phyloP scores from a whole-genome alignment of 2,888 invertebrate genomes.

The Amaurobius ferox region DNA sequence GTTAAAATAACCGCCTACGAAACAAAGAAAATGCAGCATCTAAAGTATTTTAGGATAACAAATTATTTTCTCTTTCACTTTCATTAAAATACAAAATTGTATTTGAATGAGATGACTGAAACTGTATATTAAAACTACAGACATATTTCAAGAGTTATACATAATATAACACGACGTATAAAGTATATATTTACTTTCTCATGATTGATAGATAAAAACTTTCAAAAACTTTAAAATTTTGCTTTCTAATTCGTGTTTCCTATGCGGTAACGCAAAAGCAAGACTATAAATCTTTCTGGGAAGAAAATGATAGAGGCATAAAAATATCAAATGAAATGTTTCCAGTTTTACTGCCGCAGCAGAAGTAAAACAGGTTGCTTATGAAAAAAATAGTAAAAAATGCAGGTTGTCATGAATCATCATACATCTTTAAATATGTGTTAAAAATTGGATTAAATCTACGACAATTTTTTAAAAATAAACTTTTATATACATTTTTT shows the following conservation, averaged over 20 bases:
- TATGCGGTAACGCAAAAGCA: background rate
- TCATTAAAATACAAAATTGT: too few species aligned
- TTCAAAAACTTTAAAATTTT: slow-evolving; percentile 38
- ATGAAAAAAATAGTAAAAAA: background rate
- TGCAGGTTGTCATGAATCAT: background rate
- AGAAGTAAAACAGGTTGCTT: background rate
- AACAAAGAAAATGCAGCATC: too few species aligned
- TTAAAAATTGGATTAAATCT: background rate
- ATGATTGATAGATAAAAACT: slow-evolving; percentile 61
- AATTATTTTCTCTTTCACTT: background rate
- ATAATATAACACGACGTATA: background rate
- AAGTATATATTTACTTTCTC: slow-evolving; percentile 24
- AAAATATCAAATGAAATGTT: slow-evolving; percentile 11
- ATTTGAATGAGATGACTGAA: too few species aligned
- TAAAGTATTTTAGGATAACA: too few species aligned
- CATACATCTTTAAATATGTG: background rate
- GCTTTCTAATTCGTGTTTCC: background rate
- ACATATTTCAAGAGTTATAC: background rate
- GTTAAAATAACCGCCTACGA: too few species aligned
- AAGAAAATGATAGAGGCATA: background rate
- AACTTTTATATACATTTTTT: too few species aligned
- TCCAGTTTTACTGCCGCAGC: background rate
- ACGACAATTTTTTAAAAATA: too few species aligned
- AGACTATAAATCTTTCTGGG: background rate
- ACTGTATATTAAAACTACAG: too few species aligned